These are phyloP conservation scores for Zhuqinia jingwanae DNA, from an alignment of 2,888 invertebrate genomes.

Conservation along the genomic window DNA sequence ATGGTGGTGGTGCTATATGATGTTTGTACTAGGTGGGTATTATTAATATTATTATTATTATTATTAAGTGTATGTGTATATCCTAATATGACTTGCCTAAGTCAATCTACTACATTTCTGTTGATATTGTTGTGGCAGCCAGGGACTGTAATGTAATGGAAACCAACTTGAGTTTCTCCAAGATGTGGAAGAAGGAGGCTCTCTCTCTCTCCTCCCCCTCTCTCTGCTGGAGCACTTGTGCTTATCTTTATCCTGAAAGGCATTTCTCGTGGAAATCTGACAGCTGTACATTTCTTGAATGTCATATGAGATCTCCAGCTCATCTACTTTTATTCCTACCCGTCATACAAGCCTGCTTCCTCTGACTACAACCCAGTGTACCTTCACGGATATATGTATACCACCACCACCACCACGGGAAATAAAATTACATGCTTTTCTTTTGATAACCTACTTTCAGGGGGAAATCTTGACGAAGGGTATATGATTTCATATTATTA, in stretches of 20 bases:
- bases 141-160: background rate
- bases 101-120: background rate
- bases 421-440: background rate
- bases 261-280: slow-evolving; percentile 51
- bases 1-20: background rate
- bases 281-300: slow-evolving; percentile 56
- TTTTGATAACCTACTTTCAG: background rate
- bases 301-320: slow-evolving; percentile 42
- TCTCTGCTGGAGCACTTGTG: slow-evolving; percentile 7
- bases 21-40: background rate
- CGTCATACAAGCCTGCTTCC: background rate
- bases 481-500: no score
- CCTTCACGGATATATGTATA: background rate
- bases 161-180: background rate
- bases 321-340: slow-evolving; percentile 38
- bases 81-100: background rate
- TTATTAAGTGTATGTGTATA: background rate
- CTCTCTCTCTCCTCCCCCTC: no score
- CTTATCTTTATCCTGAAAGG: slow-evolving; percentile 52
- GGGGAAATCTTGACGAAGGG: background rate
- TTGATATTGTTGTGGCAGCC: background rate
- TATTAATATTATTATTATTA: background rate
- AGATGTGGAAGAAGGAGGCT: background rate
- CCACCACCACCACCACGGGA: background rate
- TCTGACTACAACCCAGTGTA: background rate